phyloP scores from a whole-genome alignment of 2,888 invertebrate species.

The Protonemura montana region DNA sequence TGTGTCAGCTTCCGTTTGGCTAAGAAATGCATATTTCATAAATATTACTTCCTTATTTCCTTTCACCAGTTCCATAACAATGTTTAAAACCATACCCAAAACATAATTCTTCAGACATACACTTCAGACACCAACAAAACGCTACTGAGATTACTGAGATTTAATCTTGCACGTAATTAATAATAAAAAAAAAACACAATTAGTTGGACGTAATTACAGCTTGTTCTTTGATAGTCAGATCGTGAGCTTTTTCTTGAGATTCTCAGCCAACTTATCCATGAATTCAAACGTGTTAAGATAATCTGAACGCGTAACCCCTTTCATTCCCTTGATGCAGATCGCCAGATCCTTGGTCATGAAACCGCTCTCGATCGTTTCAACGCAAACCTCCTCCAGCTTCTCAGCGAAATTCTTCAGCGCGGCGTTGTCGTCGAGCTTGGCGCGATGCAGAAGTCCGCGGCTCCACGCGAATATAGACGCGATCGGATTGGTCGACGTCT shows the following conservation, averaged over 20 bases:
- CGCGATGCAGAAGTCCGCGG: conserved; percentile 89
- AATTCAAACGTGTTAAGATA: conserved; percentile 98
- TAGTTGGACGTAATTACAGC: not conserved
- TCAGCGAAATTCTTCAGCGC: conserved; percentile 81
- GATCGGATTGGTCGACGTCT: conserved; percentile 98
- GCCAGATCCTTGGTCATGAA: conserved; percentile 98
- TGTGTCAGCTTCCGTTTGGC: not conserved
- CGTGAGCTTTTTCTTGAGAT: conserved; percentile 72
- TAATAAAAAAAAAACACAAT: conserved; percentile 1
- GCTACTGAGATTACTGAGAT: not conserved
- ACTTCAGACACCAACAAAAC: not conserved
- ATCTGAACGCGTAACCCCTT: conserved; percentile 76
- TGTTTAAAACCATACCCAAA: not conserved
- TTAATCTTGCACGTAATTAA: not conserved
- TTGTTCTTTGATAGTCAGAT: conserved; percentile 60
- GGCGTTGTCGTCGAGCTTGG: conserved; percentile 88
- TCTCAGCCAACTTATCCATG: conserved; percentile 92
- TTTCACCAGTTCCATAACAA: not conserved
- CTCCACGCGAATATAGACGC: conserved; percentile 99
- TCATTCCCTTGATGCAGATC: conserved; percentile 95
- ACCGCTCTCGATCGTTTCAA: conserved; percentile 94
- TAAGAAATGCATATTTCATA: not conserved
- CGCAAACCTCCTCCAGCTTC: conserved; percentile 86
- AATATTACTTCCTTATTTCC: not conserved
- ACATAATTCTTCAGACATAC: not conserved